A percentile compares a stretch with the other conserved stretches of the same genome.
Evolutionary conservation across 2,888 invertebrate species (phyloP).

Genomic region (Luperina testacea): DNA sequence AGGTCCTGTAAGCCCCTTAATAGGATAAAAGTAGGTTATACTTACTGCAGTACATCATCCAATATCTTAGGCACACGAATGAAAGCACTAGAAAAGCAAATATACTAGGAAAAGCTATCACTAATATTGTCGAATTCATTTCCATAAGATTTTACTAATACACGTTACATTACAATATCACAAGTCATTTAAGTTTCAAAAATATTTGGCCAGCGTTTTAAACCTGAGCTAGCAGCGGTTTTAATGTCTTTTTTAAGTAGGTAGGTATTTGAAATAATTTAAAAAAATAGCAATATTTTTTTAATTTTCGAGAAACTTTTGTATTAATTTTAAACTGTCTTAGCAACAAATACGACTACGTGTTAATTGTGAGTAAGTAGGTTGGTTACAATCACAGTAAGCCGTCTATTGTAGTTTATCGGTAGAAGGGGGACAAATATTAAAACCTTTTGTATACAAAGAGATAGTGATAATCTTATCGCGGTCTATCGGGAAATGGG

Average conservation of each 20-base stretch:
- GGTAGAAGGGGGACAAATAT: conserved; percentile 47
- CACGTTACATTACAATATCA: conserved; percentile 1
- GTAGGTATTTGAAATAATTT: not conserved
- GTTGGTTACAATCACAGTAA: conserved; percentile 51
- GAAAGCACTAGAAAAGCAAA: conserved; percentile 42
- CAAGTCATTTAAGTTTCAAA: not conserved
- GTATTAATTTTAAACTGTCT: not conserved
- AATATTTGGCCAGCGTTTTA: not conserved
- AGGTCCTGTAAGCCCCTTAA: not conserved
- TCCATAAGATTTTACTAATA: not conserved
- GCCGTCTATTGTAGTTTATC: conserved; percentile 35
- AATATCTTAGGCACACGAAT: conserved; percentile 44
- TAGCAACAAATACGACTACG: not conserved
- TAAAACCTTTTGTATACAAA: conserved; percentile 51
- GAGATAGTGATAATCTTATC: conserved; percentile 62
- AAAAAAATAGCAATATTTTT: not conserved
- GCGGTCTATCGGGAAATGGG: conserved; percentile 59
- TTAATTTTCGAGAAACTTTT: not conserved
- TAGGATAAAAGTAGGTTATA: conserved; percentile 7
- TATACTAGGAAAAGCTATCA: conserved; percentile 43
- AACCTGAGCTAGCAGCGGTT: not conserved
- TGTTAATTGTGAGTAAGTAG: conserved; percentile 8
- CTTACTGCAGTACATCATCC: conserved; percentile 45
- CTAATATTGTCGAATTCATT: conserved; percentile 40
- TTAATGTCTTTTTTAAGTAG: not conserved